Evolutionary conservation across 2,888 invertebrate genomes (phyloP).

Genomic region (Synanthedon formicaeformis): DNA sequence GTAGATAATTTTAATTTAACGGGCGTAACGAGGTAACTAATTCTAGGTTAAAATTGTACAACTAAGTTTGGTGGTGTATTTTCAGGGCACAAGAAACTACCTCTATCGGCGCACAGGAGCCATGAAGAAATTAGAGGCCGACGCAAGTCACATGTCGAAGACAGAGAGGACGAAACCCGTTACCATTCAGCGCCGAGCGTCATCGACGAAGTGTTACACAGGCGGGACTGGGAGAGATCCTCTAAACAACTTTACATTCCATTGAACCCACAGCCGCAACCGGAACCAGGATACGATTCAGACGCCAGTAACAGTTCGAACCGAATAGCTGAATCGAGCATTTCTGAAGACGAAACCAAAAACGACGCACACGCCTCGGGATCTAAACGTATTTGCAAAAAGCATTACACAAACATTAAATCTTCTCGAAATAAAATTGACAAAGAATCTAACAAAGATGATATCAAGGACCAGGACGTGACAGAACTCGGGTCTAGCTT

Average conservation of each 20-base stretch:
- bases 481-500: conserved; percentile 34
- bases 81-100: conserved; percentile 36
- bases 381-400: conserved; percentile 35
- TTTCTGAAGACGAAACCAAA: conserved; percentile 14
- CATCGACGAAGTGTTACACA: conserved; percentile 50
- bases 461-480: conserved; percentile 46
- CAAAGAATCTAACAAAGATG: conserved; percentile 26
- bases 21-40: no score
- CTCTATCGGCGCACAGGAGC: conserved; percentile 45
- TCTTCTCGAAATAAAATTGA: conserved; percentile 31
- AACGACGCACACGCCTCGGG: conserved; percentile 9
- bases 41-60: no score
- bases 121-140: conserved; percentile 49
- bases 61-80: background rate
- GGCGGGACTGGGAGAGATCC: conserved; percentile 59
- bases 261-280: conserved; percentile 15
- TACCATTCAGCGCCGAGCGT: conserved; percentile 60
- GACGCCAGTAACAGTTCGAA: conserved; percentile 19
- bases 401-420: conserved; percentile 55
- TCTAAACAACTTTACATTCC: conserved; percentile 49
- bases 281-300: conserved; percentile 14
- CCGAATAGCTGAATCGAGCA: conserved; percentile 26
- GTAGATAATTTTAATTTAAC: no score
- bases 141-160: conserved; percentile 31
- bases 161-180: conserved; percentile 23